Evolutionary conservation across 2,797 vertebrate genomes (phyloP), one percentile per base, ranked within the genome.

Genomic region (Helostoma temminkii): DNA sequence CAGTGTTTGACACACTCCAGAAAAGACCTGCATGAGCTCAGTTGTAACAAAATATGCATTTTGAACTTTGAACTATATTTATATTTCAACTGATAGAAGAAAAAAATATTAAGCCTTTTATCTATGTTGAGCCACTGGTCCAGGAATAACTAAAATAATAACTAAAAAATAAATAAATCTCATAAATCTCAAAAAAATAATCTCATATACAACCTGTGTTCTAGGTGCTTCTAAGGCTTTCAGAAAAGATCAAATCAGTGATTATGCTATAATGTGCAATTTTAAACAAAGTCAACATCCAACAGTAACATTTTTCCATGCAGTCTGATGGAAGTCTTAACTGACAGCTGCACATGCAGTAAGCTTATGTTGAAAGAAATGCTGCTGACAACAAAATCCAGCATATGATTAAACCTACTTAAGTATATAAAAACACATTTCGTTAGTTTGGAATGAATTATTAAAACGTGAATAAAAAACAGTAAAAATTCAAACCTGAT

Each of bases 401-500:
- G 76, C 76, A 83, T 81, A 69, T 46, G 53, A 80, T 91, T 79
- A 87, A 67, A 85, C 39, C 42, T 16, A 72, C 68, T 72, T 84
- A 71, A 82, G 70, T 63, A 81, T 69, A 77, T 82, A 73, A 84
- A 72, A 83, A 81, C 62, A 71, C 54, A 80, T 76, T 52, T 21
- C 39, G 57, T 46, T 76, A 0, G 68, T 67, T 74, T 70, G 49
- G 19, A 66, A 34, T 76, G 36, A 81, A 85, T 85, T 83, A 85
- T 85, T 84, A 66, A 87, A 71, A 39, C 81, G 45, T 41, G 30
- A 32, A 69, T 68, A 36, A 28, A 82, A 78, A 76, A 63, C 4
- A 37, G 12, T 55, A 49, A 69, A 78, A 77, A 76, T 82, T 78
- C 30, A 70, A 53, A 72, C 66, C 41, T 74, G 49, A 67, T 64